Evolutionary conservation across 2,113 vertebrate species (phyloP).

Genomic region (Gadus macrocephalus): DNA sequence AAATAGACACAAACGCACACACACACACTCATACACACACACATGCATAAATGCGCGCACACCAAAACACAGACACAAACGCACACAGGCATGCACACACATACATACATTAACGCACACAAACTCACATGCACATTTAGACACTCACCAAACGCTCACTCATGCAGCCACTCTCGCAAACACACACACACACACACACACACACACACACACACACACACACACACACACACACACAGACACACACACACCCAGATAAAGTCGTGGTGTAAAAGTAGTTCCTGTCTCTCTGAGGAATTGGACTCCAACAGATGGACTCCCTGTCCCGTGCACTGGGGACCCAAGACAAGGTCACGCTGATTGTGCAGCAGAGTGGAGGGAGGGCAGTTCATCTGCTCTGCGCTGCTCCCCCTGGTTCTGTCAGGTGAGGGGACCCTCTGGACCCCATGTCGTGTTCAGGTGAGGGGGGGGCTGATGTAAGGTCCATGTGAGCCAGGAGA

Average conservation of each 20-base stretch:
- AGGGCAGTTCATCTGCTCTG: conserved; percentile 44
- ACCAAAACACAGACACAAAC: not conserved
- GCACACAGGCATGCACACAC: no score
- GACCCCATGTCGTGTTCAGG: no score
- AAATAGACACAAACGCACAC: not conserved
- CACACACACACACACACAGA: not conserved
- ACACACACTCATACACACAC: not conserved
- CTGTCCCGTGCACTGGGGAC: conserved; percentile 46
- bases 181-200: not conserved
- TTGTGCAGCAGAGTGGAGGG: conserved; percentile 62
- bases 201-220: not conserved
- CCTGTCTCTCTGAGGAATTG: conserved; percentile 62
- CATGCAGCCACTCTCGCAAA: not conserved
- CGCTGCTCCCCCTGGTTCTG: conserved; percentile 1
- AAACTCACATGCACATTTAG: no score
- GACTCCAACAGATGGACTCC: conserved; percentile 71
- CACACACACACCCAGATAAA: not conserved
- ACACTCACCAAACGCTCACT: not conserved
- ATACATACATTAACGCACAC: no score
- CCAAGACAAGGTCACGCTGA: conserved; percentile 47
- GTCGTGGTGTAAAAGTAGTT: conserved; percentile 25
- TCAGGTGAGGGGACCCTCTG: conserved; percentile 12
- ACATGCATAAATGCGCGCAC: not conserved
- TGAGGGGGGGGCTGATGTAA: no score
- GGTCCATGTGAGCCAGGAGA: no score